Evolutionary conservation across 2,113 vertebrate species (phyloP), one percentile per base, ranked within the genome.

Genomic region (Hystrix brachyura): DNA sequence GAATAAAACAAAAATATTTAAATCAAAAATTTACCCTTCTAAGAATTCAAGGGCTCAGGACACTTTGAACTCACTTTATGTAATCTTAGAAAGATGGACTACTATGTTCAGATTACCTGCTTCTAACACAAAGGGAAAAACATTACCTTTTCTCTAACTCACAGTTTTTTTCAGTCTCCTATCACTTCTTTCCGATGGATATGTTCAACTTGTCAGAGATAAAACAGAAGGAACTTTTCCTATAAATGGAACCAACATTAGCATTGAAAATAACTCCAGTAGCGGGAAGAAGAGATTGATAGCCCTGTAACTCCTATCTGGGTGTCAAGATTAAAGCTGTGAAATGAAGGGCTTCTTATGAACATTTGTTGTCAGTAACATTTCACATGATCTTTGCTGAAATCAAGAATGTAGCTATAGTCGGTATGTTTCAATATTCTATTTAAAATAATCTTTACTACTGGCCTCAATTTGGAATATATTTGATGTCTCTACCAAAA

Each of bases 201-300:
- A 81, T 51, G 34, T 82, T 90, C 19, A 84, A 69, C 48, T 71
- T 95, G 82, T 94, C 84, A 97, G 64, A 95, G 71, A 94, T 91
- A 95, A 96, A 95, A 94, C 46, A 86, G 59, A 67, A 96, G 78
- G 65, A 72, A 76, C 82, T 79, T 65, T 94, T 95, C 7, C 55
- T 93, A 87, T 72, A 94, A 96, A 93, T 71, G 79, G 90, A 97
- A 53, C 11, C 55, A 80, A 64, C 79, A 88, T 94, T 74, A 92
- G 69, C 71, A 91, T 65, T 96, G 78, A 81, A 95, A 97, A 85
- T 92, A 94, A 76, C 53, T 51, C 7, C 38, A 81, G 29, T 9
- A 90, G 53, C 74, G 84, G 9, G 34, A 79, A 62, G 57, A 84
- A 82, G 79, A 91, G 74, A 96, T 43, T 86, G 83, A 90, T 83